Percentiles rank a stretch among this genome's conserved stretches.
phyloP scores from a whole-genome alignment of 2,113 vertebrate genomes.

The Thymallus thymallus region DNA sequence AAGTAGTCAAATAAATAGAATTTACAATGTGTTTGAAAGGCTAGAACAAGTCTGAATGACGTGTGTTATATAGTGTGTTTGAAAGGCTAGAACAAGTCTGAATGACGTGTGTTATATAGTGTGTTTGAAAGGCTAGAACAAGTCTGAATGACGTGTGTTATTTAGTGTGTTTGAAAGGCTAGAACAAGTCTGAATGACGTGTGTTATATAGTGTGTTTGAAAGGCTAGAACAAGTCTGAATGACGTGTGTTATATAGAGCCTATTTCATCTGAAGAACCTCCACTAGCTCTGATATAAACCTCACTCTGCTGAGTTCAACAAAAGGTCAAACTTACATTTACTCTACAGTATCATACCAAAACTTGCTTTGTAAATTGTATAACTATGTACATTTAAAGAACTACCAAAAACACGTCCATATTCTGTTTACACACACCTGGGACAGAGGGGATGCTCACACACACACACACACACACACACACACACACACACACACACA shows the following conservation, averaged over 20 bases:
- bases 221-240: not conserved
- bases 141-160: not conserved
- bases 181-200: not conserved
- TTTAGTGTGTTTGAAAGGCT: not conserved
- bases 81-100: not conserved
- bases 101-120: not conserved
- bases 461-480: slow-evolving; percentile 14
- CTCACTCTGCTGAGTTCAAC: not conserved
- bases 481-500: not conserved
- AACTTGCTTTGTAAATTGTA: slow-evolving; percentile 7
- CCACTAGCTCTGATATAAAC: not conserved
- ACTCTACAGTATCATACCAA: not conserved
- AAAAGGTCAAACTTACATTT: not conserved
- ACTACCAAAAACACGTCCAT: slow-evolving; percentile 1
- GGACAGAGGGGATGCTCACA: slow-evolving; percentile 8
- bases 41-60: not conserved
- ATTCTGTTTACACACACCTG: slow-evolving; percentile 18
- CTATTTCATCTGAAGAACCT: not conserved
- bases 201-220: slow-evolving; percentile 14
- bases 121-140: not conserved
- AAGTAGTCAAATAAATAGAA: slow-evolving; percentile 17
- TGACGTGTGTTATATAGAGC: not conserved
- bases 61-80: not conserved
- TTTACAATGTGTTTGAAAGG: not conserved
- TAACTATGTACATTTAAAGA: slow-evolving; percentile 3